A percentile compares a stretch with the other conserved stretches of the same genome.
phyloP scores from a whole-genome alignment of 2,113 vertebrate genomes.

The Gopherus evgoodei region DNA sequence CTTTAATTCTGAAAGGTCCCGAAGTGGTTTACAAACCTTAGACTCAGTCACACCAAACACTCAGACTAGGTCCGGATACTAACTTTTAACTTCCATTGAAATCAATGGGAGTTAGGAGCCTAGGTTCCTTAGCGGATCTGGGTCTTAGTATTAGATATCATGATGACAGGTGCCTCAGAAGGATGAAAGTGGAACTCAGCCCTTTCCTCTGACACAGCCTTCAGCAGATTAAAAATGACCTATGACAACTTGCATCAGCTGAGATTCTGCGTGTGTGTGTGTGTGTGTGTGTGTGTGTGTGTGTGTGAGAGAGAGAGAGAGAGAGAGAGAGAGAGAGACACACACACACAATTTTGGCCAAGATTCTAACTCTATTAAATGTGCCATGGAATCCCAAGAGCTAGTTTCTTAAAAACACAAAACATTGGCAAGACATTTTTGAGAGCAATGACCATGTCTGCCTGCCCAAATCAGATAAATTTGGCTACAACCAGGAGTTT shows the following conservation, averaged over 20 bases:
- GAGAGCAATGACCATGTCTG: neutral
- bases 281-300: neutral
- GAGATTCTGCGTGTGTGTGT: neutral
- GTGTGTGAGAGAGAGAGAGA: too few species aligned
- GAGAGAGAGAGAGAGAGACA: too few species aligned
- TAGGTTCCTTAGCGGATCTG: neutral
- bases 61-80: neutral
- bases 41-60: neutral
- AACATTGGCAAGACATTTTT: neutral
- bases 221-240: neutral
- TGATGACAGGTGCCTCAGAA: accelerated
- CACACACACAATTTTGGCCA: neutral
- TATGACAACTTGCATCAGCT: neutral
- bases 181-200: neutral
- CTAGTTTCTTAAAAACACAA: neutral
- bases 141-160: neutral
- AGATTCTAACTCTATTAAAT: neutral
- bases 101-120: accelerated
- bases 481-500: neutral
- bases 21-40: neutral
- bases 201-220: neutral
- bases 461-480: neutral
- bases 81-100: too few species aligned
- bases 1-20: neutral
- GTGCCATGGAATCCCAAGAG: too few species aligned